Percentiles rank a stretch among this genome's conserved stretches.
Evolutionary conservation across 2,888 invertebrate species (phyloP).

Genomic region (Anoncus sp.): DNA sequence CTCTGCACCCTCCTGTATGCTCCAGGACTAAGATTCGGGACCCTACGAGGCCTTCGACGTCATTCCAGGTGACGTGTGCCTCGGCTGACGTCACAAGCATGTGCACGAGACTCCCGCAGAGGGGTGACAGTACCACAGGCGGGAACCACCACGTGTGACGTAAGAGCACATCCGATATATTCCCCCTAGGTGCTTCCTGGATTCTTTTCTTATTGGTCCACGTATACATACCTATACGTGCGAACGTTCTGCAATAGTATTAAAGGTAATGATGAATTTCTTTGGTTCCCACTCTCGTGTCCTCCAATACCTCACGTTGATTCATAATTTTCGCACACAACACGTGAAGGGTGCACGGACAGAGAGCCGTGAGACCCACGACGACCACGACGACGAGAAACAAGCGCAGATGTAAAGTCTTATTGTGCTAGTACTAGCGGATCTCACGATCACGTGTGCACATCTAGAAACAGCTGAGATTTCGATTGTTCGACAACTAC

Average conservation of each 20-base stretch:
- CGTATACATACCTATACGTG: slow-evolving; percentile 2
- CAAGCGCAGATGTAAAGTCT: slow-evolving; percentile 56
- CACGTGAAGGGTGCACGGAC: slow-evolving; percentile 33
- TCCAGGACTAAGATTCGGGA: slow-evolving; percentile 53
- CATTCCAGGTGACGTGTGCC: slow-evolving; percentile 78
- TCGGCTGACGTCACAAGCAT: slow-evolving; percentile 77
- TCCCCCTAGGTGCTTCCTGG: slow-evolving; percentile 3
- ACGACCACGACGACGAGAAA: slow-evolving; percentile 41
- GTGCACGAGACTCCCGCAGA: slow-evolving; percentile 65
- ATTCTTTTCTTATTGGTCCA: slow-evolving; percentile 14
- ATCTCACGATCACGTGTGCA: slow-evolving; percentile 58
- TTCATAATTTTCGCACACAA: slow-evolving; percentile 59
- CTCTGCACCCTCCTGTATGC: slow-evolving; percentile 61
- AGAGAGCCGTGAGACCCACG: slow-evolving; percentile 55
- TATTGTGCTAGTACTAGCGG: slow-evolving; percentile 38
- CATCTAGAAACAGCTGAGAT: slow-evolving; percentile 57
- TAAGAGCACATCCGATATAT: slow-evolving; percentile 56
- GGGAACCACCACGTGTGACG: slow-evolving; percentile 69
- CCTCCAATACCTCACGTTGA: slow-evolving; percentile 45
- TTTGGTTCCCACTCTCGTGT: slow-evolving; percentile 55
- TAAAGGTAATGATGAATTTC: slow-evolving; percentile 66
- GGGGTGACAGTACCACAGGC: slow-evolving; percentile 50
- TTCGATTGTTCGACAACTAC: slow-evolving; percentile 46
- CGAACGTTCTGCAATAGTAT: slow-evolving; percentile 56
- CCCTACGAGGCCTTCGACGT: slow-evolving; percentile 71